phyloP scores from a whole-genome alignment of 2,797 vertebrate species.

The Cichlasoma orientale region DNA sequence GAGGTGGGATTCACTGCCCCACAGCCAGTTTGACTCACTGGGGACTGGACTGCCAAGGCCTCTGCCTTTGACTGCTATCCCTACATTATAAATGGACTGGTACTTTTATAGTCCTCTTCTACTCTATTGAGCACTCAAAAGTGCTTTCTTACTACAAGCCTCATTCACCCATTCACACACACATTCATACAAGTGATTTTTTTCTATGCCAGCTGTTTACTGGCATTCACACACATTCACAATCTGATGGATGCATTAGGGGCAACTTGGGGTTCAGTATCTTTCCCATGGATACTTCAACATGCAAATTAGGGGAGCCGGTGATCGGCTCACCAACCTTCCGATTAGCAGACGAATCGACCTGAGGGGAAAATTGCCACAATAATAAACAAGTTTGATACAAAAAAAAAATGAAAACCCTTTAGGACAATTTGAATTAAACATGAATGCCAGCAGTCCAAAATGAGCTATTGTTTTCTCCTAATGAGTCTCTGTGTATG shows the following conservation, averaged over 20 bases:
- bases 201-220: background rate
- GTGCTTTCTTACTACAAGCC: background rate
- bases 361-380: background rate
- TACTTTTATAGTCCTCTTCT: background rate
- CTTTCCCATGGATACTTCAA: background rate
- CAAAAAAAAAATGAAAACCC: background rate
- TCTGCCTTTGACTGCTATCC: background rate
- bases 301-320: no score
- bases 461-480: background rate
- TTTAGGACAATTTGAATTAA: background rate
- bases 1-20: background rate
- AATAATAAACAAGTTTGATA: background rate
- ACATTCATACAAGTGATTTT: background rate
- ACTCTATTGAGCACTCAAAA: background rate
- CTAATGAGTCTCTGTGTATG: background rate
- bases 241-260: background rate
- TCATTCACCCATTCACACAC: background rate
- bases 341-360: no score
- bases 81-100: background rate
- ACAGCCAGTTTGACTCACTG: background rate
- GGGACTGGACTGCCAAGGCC: background rate
- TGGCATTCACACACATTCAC: background rate
- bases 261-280: background rate
- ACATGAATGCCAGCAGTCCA: background rate
- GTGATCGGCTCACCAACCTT: no score